Evolutionary conservation across 2,797 vertebrate genomes (phyloP), one percentile per base, ranked within the genome.

Genomic region (Knipowitschia caucasica): DNA sequence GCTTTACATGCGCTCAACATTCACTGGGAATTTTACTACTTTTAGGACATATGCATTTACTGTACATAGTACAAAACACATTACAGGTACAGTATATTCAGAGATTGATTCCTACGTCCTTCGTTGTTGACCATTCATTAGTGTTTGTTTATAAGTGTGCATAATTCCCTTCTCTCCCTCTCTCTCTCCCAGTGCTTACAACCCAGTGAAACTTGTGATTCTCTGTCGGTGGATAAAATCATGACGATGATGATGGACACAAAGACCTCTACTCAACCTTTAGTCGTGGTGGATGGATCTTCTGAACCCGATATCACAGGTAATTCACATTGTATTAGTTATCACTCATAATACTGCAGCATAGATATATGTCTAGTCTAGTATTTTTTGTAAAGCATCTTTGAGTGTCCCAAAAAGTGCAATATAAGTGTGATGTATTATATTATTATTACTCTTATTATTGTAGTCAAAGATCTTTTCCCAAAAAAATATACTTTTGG

Each of bases 211-310:
- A 80, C 84, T 51, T 98, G 96, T 50, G 85, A 86, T 5, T 90
- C 88, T 0, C 64, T 94, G 17, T 78, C 79, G 0, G 17, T 75
- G 34, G 81, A 90, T 6, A 86, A 85, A 52, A 93, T 98, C 69
- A 29, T 98, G 67, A 72, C 67, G 21, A 93, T 99, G 92, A 91
- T 94, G 90, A 90, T 91, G 81, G 89, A 92, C 79, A 92, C 85
- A 69, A 95, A 92, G 83, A 88, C 81, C 0, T 90, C 91, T 9
- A 94, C 90, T 40, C 94, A 92, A 56, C 89, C 91, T 0, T 86
- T 99, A 45, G 88, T 91, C n/a, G 91, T 98, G 56, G 44, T 94
- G 76, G 84, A 85, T 0, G 66, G 46, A 58, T 62, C 25, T 0
- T 17, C 3, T 18, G 18, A 0, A 15, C 1, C 21, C 2, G 25